Conservation (phyloP, 2,888 invertebrate species). For the Teinopalpus imperialis region DNA sequence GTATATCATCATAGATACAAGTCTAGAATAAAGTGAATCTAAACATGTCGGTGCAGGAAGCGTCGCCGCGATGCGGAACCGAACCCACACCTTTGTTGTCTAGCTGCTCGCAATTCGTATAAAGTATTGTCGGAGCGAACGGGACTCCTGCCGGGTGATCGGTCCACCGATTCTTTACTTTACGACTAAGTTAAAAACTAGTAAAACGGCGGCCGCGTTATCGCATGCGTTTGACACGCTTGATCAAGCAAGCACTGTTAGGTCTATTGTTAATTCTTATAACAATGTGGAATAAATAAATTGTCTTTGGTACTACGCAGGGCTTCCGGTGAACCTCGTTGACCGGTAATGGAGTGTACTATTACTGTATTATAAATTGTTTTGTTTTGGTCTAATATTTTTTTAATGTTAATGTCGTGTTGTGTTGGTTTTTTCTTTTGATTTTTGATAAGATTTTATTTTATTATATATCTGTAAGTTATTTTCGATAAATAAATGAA, state of each 20-base stretch:
- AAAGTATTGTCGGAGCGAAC: slow-evolving; percentile 6
- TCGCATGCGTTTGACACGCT: slow-evolving; percentile 9
- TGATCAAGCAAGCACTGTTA: neutral
- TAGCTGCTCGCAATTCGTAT: neutral
- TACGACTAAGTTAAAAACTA: slow-evolving; percentile 7
- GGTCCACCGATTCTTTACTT: slow-evolving; percentile 1
- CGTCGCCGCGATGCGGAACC: slow-evolving; percentile 13
- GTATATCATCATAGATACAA: too few relatives aligned
- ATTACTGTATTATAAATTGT: too few relatives aligned
- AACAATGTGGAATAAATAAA: neutral
- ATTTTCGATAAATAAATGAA: too few relatives aligned
- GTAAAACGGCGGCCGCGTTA: slow-evolving; percentile 4
- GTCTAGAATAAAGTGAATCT: neutral
- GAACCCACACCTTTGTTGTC: slow-evolving; percentile 10
- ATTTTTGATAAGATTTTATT: too few relatives aligned
- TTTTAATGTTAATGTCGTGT: too few relatives aligned
- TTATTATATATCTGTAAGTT: too few relatives aligned
- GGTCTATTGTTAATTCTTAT: slow-evolving; percentile 8
- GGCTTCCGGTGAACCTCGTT: too few relatives aligned
- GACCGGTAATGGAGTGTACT: too few relatives aligned
- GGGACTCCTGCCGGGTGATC: slow-evolving; percentile 4
- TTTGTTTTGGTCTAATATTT: too few relatives aligned
- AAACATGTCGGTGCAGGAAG: slow-evolving; percentile 13
- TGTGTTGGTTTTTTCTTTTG: too few relatives aligned
- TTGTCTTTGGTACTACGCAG: too few relatives aligned